These are phyloP conservation scores for Sula dactylatra DNA, from an alignment of 2,113 vertebrate genomes.

Conservation along the genomic window DNA sequence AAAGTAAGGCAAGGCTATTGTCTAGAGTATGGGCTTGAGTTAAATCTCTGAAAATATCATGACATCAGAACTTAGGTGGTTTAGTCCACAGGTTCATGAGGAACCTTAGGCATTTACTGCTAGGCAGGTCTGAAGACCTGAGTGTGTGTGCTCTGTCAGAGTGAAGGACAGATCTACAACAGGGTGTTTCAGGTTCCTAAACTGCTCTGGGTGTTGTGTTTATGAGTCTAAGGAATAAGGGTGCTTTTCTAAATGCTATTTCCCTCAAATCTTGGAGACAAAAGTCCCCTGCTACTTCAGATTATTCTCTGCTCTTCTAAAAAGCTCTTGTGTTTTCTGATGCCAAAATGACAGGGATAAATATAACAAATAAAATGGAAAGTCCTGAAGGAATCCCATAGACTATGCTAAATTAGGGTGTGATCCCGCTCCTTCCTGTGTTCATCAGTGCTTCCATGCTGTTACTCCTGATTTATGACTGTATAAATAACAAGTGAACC, in stretches of 20 bases:
- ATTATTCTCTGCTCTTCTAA: background rate
- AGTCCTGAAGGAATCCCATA: background rate
- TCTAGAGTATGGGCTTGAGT: background rate
- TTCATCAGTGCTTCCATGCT: fast-evolving
- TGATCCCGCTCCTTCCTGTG: background rate
- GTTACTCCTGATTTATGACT: background rate
- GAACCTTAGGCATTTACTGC: background rate
- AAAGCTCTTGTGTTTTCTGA: background rate
- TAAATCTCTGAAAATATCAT: background rate
- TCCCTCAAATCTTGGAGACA: background rate
- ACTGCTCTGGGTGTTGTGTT: background rate
- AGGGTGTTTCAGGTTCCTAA: background rate
- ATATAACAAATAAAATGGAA: background rate
- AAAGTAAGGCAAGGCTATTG: background rate
- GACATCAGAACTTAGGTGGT: background rate
- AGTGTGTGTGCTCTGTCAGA: background rate
- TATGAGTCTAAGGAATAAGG: background rate
- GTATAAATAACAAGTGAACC: background rate
- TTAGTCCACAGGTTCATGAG: background rate
- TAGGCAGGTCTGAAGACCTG: background rate
- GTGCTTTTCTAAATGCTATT: background rate
- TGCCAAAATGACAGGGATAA: background rate
- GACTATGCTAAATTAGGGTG: background rate
- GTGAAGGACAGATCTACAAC: background rate
- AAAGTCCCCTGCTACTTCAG: background rate